Conservation (phyloP, 2,113 vertebrate species). For the Sylvilagus bachmani region DNA sequence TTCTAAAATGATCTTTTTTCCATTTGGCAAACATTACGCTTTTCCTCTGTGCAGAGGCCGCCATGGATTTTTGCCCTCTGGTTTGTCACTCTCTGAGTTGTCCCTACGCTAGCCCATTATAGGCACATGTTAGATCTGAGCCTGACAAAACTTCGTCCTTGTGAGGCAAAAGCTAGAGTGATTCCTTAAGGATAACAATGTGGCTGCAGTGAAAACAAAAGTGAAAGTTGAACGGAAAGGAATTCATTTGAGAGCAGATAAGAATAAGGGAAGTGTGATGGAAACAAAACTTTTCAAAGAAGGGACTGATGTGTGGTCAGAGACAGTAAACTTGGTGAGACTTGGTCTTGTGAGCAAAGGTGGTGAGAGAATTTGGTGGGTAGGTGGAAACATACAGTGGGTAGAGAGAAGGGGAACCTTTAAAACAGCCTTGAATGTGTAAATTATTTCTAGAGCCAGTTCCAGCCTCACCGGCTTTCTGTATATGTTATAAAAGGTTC, state of each 20-base stretch:
- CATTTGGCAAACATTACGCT: not conserved
- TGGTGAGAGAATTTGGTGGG: not conserved
- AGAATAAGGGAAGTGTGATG: not conserved
- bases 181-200: not conserved
- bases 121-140: not conserved
- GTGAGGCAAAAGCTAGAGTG: not conserved
- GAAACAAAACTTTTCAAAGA: constrained; percentile 36
- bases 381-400: not conserved
- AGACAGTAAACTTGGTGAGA: not conserved
- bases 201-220: constrained; percentile 24
- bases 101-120: not conserved
- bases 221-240: constrained; percentile 29
- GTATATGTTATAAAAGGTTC: not conserved
- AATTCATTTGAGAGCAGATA: not conserved
- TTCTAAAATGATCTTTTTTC: constrained; percentile 48
- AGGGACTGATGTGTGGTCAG: not conserved
- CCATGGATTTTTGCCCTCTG: constrained; percentile 1
- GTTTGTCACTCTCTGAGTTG: not conserved
- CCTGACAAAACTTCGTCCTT: not conserved
- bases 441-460: not conserved
- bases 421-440: not conserved
- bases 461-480: not conserved
- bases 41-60: constrained; percentile 55
- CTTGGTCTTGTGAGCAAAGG: not conserved
- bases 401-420: not conserved